Conservation (phyloP, 1,140 invertebrate genomes). For the Heterodera carotae region DNA sequence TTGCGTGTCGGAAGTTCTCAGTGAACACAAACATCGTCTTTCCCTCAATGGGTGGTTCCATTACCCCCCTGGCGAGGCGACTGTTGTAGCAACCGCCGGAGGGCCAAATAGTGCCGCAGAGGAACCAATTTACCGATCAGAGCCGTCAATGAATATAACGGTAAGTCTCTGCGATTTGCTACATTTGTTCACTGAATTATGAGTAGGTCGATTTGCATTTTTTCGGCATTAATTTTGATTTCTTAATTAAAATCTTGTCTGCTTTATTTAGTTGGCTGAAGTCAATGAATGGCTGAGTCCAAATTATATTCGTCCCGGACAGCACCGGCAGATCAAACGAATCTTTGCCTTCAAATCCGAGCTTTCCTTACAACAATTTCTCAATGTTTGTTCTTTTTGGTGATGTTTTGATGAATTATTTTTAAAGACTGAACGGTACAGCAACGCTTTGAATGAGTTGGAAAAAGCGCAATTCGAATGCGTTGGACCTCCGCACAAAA, state of each 20-base stretch:
- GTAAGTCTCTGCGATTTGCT: too few relatives aligned
- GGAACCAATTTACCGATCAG: conserved; percentile 12
- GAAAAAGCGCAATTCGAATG: conserved; percentile 39
- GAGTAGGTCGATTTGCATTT: not conserved
- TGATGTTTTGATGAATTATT: not conserved
- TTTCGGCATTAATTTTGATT: not conserved
- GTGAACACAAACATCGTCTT: conserved; percentile 39
- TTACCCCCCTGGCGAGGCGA: conserved; percentile 30
- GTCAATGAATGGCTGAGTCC: conserved; percentile 45
- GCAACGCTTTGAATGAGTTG: conserved; percentile 42
- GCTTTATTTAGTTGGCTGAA: conserved; percentile 42
- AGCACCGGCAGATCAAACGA: conserved; percentile 45
- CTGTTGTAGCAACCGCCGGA: conserved; percentile 26
- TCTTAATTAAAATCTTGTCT: too few relatives aligned
- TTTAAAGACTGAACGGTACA: conserved; percentile 43
- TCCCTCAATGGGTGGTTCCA: conserved; percentile 61
- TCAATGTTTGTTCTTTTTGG: conserved; percentile 21
- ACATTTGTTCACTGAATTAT: too few relatives aligned
- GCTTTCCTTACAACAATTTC: conserved; percentile 42
- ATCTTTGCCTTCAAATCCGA: conserved; percentile 47
- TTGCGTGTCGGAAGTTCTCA: conserved; percentile 49
- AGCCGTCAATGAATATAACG: conserved; percentile 37
- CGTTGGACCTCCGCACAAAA: conserved; percentile 45
- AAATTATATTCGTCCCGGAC: conserved; percentile 27
- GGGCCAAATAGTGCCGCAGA: conserved; percentile 38